Evolutionary conservation across 1,140 invertebrate genomes (phyloP), one percentile per base, ranked within the genome.

Genomic region (Drosophila serrata): DNA sequence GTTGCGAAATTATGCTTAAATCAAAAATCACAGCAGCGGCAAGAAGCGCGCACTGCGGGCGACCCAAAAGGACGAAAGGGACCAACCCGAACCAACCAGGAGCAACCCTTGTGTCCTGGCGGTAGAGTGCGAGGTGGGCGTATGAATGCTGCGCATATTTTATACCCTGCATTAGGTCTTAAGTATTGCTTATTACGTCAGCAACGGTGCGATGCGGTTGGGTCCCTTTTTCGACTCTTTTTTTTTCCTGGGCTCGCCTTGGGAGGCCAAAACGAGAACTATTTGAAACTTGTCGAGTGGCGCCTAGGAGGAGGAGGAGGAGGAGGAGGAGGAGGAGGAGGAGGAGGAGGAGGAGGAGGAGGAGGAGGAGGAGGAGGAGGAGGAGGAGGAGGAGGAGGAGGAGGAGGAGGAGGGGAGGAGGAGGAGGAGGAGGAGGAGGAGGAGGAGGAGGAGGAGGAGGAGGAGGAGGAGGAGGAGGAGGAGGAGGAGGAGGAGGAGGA

Each of bases 1-100:
- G 68, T 81, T 81, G 85, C 85, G 57, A 90, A 90, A 90, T 90
- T 90, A 90, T 90, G 85, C 85, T 90, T 90, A 90, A 90, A 90
- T 90, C 85, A 90, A 90, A 90, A 90, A 90, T 90, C 85, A 90
- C 70, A 85, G 81, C 81, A 56, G 76, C 59, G 74, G 74, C 75
- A 77, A 77, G 27, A 35, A 59, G 43, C 53, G 59, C 43, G 46
- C 76, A 73, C 76, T 79, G 76, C 76, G 72, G 76, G 76, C 75
- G 65, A 56, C 64, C 74, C 17, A 35, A 59, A 61, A 42, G 40
- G 33, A 45, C 67, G 35, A 39, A 35, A 40, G n/a, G 11, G 55
- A 45, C 6, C 19, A 13, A 1, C 8, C 39, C 6, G 39, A 8
- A 42, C n/a, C 27, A 79, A 77, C 74, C 80, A 29, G 11, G 19